Base-by-base conservation (phyloP, 2,797 vertebrate genomes). In the Macroramphosus scolopax region DNA sequence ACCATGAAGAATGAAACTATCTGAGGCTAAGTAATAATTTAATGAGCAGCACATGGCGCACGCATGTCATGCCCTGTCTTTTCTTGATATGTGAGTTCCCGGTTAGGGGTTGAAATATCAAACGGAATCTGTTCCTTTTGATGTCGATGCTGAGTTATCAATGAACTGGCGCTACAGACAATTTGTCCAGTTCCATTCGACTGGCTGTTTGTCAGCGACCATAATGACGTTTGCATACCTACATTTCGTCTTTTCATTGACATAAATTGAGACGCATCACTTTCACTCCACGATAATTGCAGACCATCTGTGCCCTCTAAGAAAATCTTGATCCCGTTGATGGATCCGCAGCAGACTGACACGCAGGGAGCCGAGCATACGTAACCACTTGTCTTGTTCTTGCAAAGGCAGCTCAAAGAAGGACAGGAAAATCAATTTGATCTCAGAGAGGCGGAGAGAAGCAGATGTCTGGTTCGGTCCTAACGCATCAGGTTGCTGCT, bases 261-360 rank as follows among this genome's bases (percentile, higher is more conserved):
- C 81, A 75, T 68, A 83, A 77, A 83, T 82, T 73, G 68, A 84
- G 71, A 87, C 70, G 65, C 77, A 79, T 83, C 72, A 62, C 68
- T 73, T 83, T 77, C 80, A 80, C 82, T 78, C 68, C 78, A 72
- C 68, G 59, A 82, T 77, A 83, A 88, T 87, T 83, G 77, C 53
- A 17, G 71, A 71, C 80, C 82, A 87, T 87, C 83, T 87, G 87
- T 76, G 81, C 77, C 67, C 74, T 60, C 70, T 81, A 75, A 86
- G 73, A 68, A 56, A 77, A 85, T 82, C 63, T 66, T 34, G 34
- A 66, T 48, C 68, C 61, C 52, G 59, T 68, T 80, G 83, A 86
- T 85, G 79, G 75, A 85, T 87, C 51, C 53, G 77, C 59, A 56
- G 71, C 58, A 20, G 59, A 75, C 67, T 72, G 73, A 80, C 83